phyloP scores from a whole-genome alignment of 2,113 vertebrate species.

The Varanus komodoensis region DNA sequence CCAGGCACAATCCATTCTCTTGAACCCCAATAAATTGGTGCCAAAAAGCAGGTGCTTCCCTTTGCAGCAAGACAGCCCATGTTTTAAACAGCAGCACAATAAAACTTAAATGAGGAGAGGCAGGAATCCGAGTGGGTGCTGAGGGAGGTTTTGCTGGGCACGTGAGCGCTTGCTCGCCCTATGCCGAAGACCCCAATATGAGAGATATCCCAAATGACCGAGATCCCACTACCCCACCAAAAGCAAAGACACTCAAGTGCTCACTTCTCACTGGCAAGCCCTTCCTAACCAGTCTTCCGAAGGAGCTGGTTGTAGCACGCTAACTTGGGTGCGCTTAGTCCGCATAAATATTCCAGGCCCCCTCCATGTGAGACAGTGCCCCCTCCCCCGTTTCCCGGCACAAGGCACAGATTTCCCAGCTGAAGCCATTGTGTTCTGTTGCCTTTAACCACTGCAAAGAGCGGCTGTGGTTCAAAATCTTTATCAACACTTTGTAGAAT shows the following conservation, averaged over 20 bases:
- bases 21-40: too few relatives aligned
- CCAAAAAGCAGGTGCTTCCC: too few relatives aligned
- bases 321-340: constrained; percentile 61
- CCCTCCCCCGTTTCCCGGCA: constrained; percentile 60
- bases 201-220: too few relatives aligned
- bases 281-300: constrained; percentile 49
- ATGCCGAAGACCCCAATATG: too few relatives aligned
- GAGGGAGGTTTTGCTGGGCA: too few relatives aligned
- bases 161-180: too few relatives aligned
- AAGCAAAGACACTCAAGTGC: constrained; percentile 52
- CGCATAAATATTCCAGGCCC: constrained; percentile 69
- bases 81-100: too few relatives aligned
- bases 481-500: constrained; percentile 91
- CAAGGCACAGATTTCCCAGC: constrained; percentile 65
- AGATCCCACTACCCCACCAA: background rate
- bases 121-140: too few relatives aligned
- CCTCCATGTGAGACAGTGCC: constrained; percentile 59
- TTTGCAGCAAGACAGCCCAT: too few relatives aligned
- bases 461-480: constrained; percentile 87
- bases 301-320: constrained; percentile 60
- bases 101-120: too few relatives aligned
- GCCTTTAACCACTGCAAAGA: constrained; percentile 58
- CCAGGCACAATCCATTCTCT: too few relatives aligned
- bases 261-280: constrained; percentile 8
- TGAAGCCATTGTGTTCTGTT: constrained; percentile 70